Base-by-base conservation (phyloP, 2,888 invertebrate genomes). In the Drosophila melanosoma region DNA sequence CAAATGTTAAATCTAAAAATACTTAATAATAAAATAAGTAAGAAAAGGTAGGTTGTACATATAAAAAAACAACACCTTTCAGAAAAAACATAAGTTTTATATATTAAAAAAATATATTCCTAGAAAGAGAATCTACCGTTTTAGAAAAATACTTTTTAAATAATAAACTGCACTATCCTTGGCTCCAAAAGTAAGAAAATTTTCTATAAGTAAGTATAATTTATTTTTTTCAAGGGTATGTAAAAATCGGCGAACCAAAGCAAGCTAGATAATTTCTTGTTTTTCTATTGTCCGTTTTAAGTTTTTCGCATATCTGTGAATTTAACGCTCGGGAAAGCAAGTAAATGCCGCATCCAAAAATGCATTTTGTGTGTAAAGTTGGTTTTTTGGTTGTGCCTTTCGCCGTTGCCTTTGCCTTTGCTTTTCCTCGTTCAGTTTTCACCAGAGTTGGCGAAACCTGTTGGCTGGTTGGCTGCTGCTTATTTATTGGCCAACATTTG, bases 321-420 rank as follows among this genome's bases (percentile, higher is more conserved):
- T 79, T 79, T 78, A 78, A 82, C 76, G 80, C 76, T 82, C 74
- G 71, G 79, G 74, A 82, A 85, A 86, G 87, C 81, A 72, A 82
- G 74, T 76, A 84, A 79, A 77, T 82, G 87, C 82, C 61, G 49
- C 84, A 63, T 69, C 63, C 61, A 52, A 70, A 63, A 63, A 57
- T 69, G 54, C 42, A 32, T 62, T 52, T 42, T 32, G 64, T 61
- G 58, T 69, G 62, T 57, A 48, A 48, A 15, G 45, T 23, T 45
- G 12, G 3, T 45, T 20, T 48, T 59, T 54, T 33, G 20, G 42
- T 57, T 64, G 52, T 63, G 67, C 65, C 57, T 20, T 63, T 72
- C 67, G 69, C 64, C n/a, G 69, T 68, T 69, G 60, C 63, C 17
- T 56, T 56, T 69, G 36, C 29, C n/a, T 29, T 60, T 60, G 60